phyloP scores from a whole-genome alignment of 2,797 vertebrate genomes.

The Falco biarmicus region DNA sequence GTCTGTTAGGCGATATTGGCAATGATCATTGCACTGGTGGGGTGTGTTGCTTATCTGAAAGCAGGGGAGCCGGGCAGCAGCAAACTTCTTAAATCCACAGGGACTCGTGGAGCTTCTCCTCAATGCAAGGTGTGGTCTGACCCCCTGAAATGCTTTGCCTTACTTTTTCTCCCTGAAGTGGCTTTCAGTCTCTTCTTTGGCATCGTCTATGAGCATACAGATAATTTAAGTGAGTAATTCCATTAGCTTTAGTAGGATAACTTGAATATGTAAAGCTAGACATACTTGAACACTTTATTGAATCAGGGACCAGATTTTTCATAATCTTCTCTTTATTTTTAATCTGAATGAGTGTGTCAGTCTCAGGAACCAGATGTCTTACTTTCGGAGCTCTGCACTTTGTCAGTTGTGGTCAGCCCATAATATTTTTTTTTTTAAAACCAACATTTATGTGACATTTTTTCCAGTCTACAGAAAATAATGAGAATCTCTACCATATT shows the following conservation, averaged over 20 bases:
- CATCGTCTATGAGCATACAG: neutral
- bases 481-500: neutral
- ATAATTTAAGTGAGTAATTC: neutral
- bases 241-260: neutral
- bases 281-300: slow-evolving; percentile 13
- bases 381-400: slow-evolving; percentile 44
- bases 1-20: neutral
- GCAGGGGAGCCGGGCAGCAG: neutral
- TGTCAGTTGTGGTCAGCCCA: slow-evolving; percentile 14
- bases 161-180: neutral
- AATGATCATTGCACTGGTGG: neutral
- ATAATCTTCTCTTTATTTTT: slow-evolving; percentile 47
- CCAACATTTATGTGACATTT: neutral
- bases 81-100: neutral
- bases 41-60: neutral
- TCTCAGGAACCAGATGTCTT: slow-evolving; percentile 59
- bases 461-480: neutral
- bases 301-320: slow-evolving; percentile 38
- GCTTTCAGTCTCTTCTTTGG: neutral
- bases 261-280: slow-evolving; percentile 26
- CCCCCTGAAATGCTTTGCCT: neutral
- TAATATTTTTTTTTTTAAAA: neutral
- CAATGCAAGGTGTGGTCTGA: neutral
- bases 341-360: slow-evolving; percentile 27
- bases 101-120: neutral